Conservation (phyloP, 2,113 vertebrate species). For the Tautogolabrus adspersus region DNA sequence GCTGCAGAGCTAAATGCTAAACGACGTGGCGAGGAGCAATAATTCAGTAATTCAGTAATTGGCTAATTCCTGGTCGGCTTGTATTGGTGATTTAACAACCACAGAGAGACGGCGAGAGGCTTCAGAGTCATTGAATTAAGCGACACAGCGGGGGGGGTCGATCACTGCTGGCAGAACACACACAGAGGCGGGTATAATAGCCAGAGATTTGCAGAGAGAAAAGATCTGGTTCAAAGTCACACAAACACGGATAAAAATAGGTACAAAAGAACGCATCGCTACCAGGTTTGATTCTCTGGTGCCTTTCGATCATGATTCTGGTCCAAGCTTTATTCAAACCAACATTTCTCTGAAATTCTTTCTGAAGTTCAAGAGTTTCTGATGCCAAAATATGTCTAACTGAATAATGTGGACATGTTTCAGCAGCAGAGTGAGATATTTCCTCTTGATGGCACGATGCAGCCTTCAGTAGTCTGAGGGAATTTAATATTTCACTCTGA, state of each 20-base stretch:
- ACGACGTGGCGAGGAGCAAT: constrained; percentile 38
- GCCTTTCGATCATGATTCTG: not conserved
- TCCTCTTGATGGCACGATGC: not conserved
- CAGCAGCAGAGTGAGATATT: not conserved
- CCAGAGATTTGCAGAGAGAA: not conserved
- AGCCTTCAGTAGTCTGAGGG: not conserved
- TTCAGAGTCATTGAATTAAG: constrained; percentile 37
- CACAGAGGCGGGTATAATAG: constrained; percentile 1
- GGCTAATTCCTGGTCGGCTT: constrained; percentile 61
- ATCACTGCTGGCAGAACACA: constrained; percentile 34
- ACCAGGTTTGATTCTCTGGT: not conserved
- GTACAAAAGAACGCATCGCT: not conserved
- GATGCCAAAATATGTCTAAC: not conserved
- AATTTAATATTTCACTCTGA: not conserved
- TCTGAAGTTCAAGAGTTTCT: not conserved
- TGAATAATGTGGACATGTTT: not conserved
- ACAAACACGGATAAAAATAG: not conserved
- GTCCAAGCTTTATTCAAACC: not conserved
- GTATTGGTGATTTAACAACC: constrained; percentile 53
- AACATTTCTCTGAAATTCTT: not conserved
- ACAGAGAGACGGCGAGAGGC: constrained; percentile 33
- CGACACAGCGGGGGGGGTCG: constrained; percentile 7
- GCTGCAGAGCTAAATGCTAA: constrained; percentile 43
- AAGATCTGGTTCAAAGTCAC: not conserved
- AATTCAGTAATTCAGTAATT: constrained; percentile 55